phyloP scores from a whole-genome alignment of 2,888 invertebrate genomes.

The Cyrtodaria siliqua region DNA sequence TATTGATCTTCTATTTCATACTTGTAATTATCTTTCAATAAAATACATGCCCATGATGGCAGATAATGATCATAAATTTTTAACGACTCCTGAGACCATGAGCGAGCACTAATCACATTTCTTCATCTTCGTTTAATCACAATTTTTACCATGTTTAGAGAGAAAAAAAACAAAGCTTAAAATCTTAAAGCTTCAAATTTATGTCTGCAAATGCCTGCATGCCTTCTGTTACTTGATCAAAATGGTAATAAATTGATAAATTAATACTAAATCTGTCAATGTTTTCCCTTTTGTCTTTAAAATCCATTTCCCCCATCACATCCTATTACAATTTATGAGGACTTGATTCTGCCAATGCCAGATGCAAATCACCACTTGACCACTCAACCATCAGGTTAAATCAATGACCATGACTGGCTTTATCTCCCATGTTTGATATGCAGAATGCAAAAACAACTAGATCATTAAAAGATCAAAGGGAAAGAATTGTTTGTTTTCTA shows the following conservation, averaged over 20 bases:
- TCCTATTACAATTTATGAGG: not conserved
- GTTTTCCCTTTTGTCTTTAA: slow-evolving; percentile 23
- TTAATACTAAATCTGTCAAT: slow-evolving; percentile 25
- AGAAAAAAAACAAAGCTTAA: slow-evolving; percentile 25
- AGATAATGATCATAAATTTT: slow-evolving; percentile 3
- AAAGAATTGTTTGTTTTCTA: not conserved
- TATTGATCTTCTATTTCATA: slow-evolving; percentile 8
- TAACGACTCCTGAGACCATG: not conserved
- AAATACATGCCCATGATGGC: slow-evolving; percentile 5
- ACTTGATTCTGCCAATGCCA: not conserved
- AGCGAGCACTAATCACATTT: slow-evolving; percentile 12
- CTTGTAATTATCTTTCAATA: not conserved
- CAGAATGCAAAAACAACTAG: not conserved
- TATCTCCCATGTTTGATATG: not conserved
- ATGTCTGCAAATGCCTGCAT: too few relatives aligned
- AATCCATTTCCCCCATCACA: not conserved
- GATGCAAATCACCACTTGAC: slow-evolving; percentile 6
- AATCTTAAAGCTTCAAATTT: too few relatives aligned
- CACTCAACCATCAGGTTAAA: not conserved
- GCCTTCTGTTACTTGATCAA: slow-evolving; percentile 14
- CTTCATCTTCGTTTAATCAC: slow-evolving; percentile 28
- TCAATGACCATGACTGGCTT: slow-evolving; percentile 15
- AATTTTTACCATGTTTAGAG: slow-evolving; percentile 15
- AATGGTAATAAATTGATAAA: slow-evolving; percentile 11
- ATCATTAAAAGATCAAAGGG: slow-evolving; percentile 11